Evolutionary conservation across 2,113 vertebrate species (phyloP).

Genomic region (Danionella cerebrum): DNA sequence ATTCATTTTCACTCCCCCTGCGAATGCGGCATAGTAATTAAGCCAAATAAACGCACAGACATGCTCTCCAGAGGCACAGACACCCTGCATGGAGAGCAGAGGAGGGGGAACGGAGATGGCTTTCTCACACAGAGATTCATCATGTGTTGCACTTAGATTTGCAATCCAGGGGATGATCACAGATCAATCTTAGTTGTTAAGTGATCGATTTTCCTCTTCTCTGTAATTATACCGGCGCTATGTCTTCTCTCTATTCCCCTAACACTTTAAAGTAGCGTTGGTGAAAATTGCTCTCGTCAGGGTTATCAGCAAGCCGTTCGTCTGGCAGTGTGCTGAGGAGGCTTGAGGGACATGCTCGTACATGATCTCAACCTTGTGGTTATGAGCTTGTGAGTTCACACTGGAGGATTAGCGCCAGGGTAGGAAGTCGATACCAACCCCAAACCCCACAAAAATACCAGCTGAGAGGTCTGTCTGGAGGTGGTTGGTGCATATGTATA

Average conservation of each 20-base stretch:
- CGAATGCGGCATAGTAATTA: conserved; percentile 58
- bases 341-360: neutral
- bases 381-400: conserved; percentile 10
- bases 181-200: conserved; percentile 45
- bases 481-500: conserved; percentile 37
- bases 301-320: conserved; percentile 12
- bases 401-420: conserved; percentile 5
- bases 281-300: conserved; percentile 37
- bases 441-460: conserved; percentile 8
- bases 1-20: conserved; percentile 49
- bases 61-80: conserved; percentile 50
- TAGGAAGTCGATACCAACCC: neutral
- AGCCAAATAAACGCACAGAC: conserved; percentile 59
- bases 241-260: conserved; percentile 16
- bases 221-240: conserved; percentile 46
- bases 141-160: conserved; percentile 25
- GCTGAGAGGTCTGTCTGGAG: neutral
- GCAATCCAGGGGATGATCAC: conserved; percentile 39
- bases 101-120: conserved; percentile 43
- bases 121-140: conserved; percentile 33
- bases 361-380: neutral
- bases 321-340: neutral
- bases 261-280: neutral
- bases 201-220: conserved; percentile 37
- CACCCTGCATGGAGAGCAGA: conserved; percentile 40